Evolutionary conservation across 2,888 invertebrate species (phyloP).

Genomic region (Chydorus sphaericus): DNA sequence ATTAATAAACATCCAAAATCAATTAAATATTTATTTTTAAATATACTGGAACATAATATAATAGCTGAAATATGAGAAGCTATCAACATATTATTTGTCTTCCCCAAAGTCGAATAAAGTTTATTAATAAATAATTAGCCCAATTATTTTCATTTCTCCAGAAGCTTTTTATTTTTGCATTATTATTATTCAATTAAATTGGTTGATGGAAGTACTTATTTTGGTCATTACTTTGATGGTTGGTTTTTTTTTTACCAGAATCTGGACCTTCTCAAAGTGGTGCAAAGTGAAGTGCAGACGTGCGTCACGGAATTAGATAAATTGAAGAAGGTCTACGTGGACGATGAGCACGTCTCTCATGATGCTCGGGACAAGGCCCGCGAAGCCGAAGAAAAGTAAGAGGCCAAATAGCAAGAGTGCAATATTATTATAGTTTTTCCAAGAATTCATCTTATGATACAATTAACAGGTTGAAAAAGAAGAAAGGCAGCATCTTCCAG

Average conservation of each 20-base stretch:
- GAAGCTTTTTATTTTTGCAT: not conserved
- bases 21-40: too few relatives aligned
- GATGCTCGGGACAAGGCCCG: slow-evolving; percentile 88
- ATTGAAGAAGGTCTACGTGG: slow-evolving; percentile 84
- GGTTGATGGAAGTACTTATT: too few relatives aligned
- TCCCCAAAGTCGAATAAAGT: too few relatives aligned
- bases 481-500: slow-evolving; percentile 91
- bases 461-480: slow-evolving; percentile 74
- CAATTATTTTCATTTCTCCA: too few relatives aligned
- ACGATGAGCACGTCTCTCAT: slow-evolving; percentile 89
- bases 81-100: too few relatives aligned
- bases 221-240: not conserved
- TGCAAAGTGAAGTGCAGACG: slow-evolving; percentile 76
- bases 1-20: too few relatives aligned
- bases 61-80: too few relatives aligned
- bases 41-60: too few relatives aligned
- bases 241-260: slow-evolving; percentile 36
- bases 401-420: not conserved
- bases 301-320: slow-evolving; percentile 83
- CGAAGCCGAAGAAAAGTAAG: slow-evolving; percentile 82
- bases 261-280: slow-evolving; percentile 63
- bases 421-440: slow-evolving; percentile 17
- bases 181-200: too few relatives aligned
- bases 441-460: too few relatives aligned
- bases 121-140: too few relatives aligned